Evolutionary conservation across 2,113 vertebrate species (phyloP).

Genomic region (Aegithalos caudatus): DNA sequence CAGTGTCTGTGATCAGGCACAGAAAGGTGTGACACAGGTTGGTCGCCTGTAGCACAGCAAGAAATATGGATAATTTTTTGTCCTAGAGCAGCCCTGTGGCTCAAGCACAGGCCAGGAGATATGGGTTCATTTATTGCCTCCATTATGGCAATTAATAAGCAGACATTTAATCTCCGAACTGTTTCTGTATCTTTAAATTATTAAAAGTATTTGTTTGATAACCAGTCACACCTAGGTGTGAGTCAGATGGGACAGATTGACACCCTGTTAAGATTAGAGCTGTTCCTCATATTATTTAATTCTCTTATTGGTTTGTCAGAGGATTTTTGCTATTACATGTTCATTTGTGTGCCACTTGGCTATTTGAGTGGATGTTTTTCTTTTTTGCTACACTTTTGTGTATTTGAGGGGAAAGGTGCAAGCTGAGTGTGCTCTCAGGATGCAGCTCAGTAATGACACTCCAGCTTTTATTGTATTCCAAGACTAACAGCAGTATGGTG

Average conservation of each 20-base stretch:
- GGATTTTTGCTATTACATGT: not conserved
- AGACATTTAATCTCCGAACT: not conserved
- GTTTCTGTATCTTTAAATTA: not conserved
- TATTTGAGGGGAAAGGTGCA: not conserved
- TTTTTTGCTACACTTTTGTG: not conserved
- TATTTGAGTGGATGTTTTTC: not conserved
- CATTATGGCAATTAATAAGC: not conserved
- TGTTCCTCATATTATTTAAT: not conserved
- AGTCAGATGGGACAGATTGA: not conserved
- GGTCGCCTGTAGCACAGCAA: not conserved
- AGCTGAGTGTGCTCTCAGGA: not conserved
- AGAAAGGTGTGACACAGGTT: not conserved
- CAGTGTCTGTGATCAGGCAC: not conserved
- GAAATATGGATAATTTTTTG: not conserved
- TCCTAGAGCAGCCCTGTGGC: not conserved
- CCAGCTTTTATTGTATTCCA: not conserved
- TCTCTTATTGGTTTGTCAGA: not conserved
- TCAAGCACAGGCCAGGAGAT: not conserved
- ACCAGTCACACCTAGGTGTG: not conserved
- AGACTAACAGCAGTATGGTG: not conserved
- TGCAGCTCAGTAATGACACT: not conserved
- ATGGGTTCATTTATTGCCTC: not conserved
- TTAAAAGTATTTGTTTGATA: not conserved
- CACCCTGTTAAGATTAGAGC: not conserved
- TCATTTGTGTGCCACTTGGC: not conserved